Evolutionary conservation across 2,113 vertebrate species (phyloP).

Genomic region (Odocoileus virginianus): DNA sequence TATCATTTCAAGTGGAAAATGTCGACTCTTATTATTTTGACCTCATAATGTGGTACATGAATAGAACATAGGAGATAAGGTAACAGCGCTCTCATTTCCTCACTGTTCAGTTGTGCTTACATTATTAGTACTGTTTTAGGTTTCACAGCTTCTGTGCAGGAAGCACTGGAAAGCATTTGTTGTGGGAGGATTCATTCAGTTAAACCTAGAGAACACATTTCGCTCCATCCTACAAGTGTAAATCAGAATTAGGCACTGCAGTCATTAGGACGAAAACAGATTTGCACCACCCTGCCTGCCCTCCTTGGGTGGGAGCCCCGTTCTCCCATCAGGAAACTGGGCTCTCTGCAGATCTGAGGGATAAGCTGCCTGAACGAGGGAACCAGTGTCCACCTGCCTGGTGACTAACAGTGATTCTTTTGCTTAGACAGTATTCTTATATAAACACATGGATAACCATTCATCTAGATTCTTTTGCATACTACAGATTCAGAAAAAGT

Average conservation of each 20-base stretch:
- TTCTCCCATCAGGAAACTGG: background rate
- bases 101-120: background rate
- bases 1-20: background rate
- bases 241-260: too few relatives aligned
- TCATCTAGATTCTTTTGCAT: background rate
- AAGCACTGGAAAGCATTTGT: background rate
- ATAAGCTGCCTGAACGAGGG: too few relatives aligned
- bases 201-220: background rate
- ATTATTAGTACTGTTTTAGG: background rate
- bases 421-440: background rate
- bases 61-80: background rate
- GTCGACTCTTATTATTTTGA: background rate
- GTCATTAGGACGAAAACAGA: background rate
- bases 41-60: background rate
- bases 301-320: rapidly evolving
- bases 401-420: background rate
- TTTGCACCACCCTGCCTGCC: rapidly evolving
- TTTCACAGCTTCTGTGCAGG: background rate
- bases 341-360: background rate
- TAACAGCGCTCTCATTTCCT: background rate
- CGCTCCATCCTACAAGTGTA: background rate
- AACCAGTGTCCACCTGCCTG: rapidly evolving
- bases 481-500: background rate
- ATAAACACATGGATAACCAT: background rate
- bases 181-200: background rate